phyloP scores from a whole-genome alignment of 2,797 vertebrate species.

The Hafferia zeledoni region DNA sequence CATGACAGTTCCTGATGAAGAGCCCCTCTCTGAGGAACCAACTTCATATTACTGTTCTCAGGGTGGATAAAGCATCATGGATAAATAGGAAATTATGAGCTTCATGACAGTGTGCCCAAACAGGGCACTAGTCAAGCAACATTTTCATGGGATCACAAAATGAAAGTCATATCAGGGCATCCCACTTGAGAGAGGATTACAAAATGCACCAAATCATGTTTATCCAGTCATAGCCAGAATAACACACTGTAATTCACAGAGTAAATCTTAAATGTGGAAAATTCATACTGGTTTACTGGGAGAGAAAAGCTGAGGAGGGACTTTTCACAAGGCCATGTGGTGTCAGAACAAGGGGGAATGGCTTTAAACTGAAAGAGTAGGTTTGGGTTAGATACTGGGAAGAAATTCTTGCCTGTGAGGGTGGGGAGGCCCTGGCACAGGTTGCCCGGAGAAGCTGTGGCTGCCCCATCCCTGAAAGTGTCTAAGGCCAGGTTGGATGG shows the following conservation, averaged over 20 bases:
- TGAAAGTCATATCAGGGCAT: background rate
- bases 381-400: rapidly evolving
- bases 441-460: rapidly evolving
- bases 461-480: background rate
- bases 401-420: background rate
- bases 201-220: background rate
- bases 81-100: background rate
- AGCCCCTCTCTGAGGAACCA: background rate
- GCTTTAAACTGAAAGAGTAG: rapidly evolving
- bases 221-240: background rate
- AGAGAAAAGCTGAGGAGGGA: background rate
- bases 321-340: background rate
- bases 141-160: background rate
- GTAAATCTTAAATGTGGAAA: background rate
- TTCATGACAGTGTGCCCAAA: background rate
- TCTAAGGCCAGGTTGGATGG: rapidly evolving
- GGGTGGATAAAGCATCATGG: background rate
- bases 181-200: background rate
- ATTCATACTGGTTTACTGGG: background rate
- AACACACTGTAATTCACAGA: background rate
- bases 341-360: background rate
- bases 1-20: background rate
- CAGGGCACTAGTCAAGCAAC: background rate
- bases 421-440: background rate
- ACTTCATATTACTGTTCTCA: background rate